A percentile compares a stretch with the other conserved stretches of the same genome.
Conservation (phyloP, 2,113 vertebrate genomes). For the Polyodon spathula region DNA sequence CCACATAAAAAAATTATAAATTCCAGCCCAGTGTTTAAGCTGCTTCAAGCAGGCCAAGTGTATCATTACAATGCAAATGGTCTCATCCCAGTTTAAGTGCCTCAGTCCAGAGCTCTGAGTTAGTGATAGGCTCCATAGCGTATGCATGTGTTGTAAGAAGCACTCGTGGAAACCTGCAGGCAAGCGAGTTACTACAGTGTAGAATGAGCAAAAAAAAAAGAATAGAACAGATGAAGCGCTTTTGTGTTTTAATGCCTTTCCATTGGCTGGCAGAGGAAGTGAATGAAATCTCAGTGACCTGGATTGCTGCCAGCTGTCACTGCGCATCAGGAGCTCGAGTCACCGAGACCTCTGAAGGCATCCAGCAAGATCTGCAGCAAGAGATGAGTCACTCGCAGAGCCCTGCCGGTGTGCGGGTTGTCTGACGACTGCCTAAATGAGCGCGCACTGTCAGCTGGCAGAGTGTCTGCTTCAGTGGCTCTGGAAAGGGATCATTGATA, state of each 20-base stretch:
- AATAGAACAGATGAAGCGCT: neutral
- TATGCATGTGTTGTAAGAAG: neutral
- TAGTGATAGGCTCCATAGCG: neutral
- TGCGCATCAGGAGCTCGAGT: constrained; percentile 14
- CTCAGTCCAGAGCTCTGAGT: neutral
- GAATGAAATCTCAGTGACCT: constrained; percentile 21
- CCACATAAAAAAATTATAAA: too few relatives aligned
- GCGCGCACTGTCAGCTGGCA: neutral
- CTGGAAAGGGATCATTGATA: neutral
- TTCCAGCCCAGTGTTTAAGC: neutral
- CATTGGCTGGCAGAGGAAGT: constrained; percentile 12
- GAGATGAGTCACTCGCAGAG: constrained; percentile 7
- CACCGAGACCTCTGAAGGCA: neutral
- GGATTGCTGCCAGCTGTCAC: constrained; percentile 17
- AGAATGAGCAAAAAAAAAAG: neutral
- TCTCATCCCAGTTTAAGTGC: neutral
- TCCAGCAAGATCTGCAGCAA: neutral
- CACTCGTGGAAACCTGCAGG: neutral
- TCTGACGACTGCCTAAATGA: too few relatives aligned
- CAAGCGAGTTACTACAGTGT: neutral
- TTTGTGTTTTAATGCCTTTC: neutral
- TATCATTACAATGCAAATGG: neutral
- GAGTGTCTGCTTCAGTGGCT: neutral
- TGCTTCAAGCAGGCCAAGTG: neutral
- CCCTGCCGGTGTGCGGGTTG: too few relatives aligned